Evolutionary conservation across 2,888 invertebrate species (phyloP).

Genomic region (Drosophila longiperda): DNA sequence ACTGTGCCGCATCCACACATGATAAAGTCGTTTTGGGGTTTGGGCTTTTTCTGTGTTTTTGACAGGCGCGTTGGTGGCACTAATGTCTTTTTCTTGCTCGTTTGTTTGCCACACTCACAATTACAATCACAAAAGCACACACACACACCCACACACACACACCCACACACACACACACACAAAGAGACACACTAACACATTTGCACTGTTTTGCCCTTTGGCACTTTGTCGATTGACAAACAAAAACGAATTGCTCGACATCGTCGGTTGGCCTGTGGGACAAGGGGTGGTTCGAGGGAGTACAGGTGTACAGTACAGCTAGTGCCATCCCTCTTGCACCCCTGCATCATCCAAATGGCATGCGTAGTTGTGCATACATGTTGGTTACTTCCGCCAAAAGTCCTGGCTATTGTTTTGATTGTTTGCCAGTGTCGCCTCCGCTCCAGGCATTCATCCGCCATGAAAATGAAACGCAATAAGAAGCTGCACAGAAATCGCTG

Average conservation of each 20-base stretch:
- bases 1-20: slow-evolving; percentile 27
- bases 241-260: slow-evolving; percentile 67
- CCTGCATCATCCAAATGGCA: not conserved
- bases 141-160: slow-evolving; percentile 2
- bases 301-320: slow-evolving; percentile 8
- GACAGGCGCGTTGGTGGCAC: slow-evolving; percentile 45
- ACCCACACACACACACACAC: slow-evolving; percentile 14
- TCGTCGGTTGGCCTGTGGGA: slow-evolving; percentile 24
- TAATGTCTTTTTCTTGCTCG: slow-evolving; percentile 75
- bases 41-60: slow-evolving; percentile 44
- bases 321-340: slow-evolving; percentile 13
- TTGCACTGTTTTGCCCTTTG: slow-evolving; percentile 52
- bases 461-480: slow-evolving; percentile 3
- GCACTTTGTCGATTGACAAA: slow-evolving; percentile 75
- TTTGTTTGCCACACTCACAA: slow-evolving; percentile 44
- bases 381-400: slow-evolving; percentile 31
- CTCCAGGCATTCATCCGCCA: slow-evolving; percentile 25
- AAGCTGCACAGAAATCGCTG: not conserved
- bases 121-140: not conserved
- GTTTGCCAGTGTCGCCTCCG: slow-evolving; percentile 37
- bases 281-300: not conserved
- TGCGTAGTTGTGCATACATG: slow-evolving; percentile 11
- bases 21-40: slow-evolving; percentile 13
- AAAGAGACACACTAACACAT: slow-evolving; percentile 1
- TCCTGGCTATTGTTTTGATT: slow-evolving; percentile 49